phyloP scores from a whole-genome alignment of 2,888 invertebrate genomes.

The Drosophila peninsularis region DNA sequence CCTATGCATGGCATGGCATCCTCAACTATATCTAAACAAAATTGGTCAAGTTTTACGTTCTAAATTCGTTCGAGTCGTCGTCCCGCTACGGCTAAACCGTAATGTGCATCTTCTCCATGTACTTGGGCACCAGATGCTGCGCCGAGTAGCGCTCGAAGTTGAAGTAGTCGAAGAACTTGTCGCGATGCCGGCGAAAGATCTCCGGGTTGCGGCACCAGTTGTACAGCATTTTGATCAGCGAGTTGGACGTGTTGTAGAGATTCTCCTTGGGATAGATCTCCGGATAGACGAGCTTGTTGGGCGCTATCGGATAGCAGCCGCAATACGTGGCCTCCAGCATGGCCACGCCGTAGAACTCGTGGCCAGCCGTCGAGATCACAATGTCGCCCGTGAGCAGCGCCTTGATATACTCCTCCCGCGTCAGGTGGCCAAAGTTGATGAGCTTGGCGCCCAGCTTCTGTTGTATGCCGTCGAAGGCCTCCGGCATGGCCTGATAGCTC shows the following conservation, averaged over 20 bases:
- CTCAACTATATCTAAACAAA: slow-evolving; percentile 19
- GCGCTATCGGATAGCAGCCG: slow-evolving; percentile 90
- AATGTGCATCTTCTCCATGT: slow-evolving; percentile 82
- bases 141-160: slow-evolving; percentile 84
- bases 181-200: slow-evolving; percentile 82
- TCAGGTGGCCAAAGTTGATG: slow-evolving; percentile 87
- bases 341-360: slow-evolving; percentile 91
- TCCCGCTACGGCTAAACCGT: slow-evolving; percentile 40
- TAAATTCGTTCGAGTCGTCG: slow-evolving; percentile 64
- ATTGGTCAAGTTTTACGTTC: slow-evolving; percentile 46
- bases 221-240: slow-evolving; percentile 86
- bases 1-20: slow-evolving; percentile 1
- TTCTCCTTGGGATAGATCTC: slow-evolving; percentile 89
- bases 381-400: slow-evolving; percentile 87
- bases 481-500: slow-evolving; percentile 87
- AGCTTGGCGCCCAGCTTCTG: slow-evolving; percentile 85
- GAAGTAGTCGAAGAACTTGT: slow-evolving; percentile 83
- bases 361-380: slow-evolving; percentile 89
- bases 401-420: slow-evolving; percentile 87
- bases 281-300: slow-evolving; percentile 89
- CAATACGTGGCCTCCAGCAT: slow-evolving; percentile 90
- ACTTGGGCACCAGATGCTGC: slow-evolving; percentile 84
- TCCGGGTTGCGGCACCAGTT: slow-evolving; percentile 86
- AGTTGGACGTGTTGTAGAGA: slow-evolving; percentile 87
- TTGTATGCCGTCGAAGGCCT: slow-evolving; percentile 86